Evolutionary conservation across 2,113 vertebrate species (phyloP), one percentile per base, ranked within the genome.

Genomic region (Monopterus albus): DNA sequence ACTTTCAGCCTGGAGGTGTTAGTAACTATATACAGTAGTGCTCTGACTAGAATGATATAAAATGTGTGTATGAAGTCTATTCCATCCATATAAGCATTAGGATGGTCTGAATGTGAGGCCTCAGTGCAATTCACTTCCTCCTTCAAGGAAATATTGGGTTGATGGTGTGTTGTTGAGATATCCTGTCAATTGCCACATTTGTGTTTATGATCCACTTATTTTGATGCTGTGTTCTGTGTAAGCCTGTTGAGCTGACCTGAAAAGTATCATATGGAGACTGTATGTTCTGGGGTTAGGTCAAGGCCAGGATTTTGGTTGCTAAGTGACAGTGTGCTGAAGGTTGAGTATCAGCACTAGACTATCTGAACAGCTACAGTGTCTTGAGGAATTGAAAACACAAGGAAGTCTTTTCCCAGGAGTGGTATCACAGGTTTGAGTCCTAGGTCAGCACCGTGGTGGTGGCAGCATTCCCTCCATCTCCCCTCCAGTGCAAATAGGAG

Each of bases 401-500:
- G 7, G 15, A 21, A 7, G 42, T 65, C 13, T 52, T 49, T 43
- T 23, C 38, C 31, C 7, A 1, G 45, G 17, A 43, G 43, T 9
- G 4, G 58, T 10, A 5, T 57, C 9, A 1, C 53, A 15, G 35
- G n/a, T 39, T 2, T 6, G 21, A 40, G 59, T 70, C 61, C 72
- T 87, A 97, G 1, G 84, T 84, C 0, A 91, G 94, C 72, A 95
- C 94, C 0, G 90, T 91, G 89, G 62, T 94, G 60, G 91, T 95
- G 61, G 95, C 95, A 0, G 95, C 94, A 0, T 95, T 96, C 81
- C 93, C 94, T 64, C 94, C 92, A 0, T 92, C 78, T 28, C 93
- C 94, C 64, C 77, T 94, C 97, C 96, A 97, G 45, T 92, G 90
- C 1, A 93, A 64, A 82, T 94, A 97, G 88, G 95, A 95, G 90